A percentile compares a stretch with the other conserved stretches of the same genome.
Conservation (phyloP, 2,113 vertebrate genomes). For the Macroglossus sobrinus region DNA sequence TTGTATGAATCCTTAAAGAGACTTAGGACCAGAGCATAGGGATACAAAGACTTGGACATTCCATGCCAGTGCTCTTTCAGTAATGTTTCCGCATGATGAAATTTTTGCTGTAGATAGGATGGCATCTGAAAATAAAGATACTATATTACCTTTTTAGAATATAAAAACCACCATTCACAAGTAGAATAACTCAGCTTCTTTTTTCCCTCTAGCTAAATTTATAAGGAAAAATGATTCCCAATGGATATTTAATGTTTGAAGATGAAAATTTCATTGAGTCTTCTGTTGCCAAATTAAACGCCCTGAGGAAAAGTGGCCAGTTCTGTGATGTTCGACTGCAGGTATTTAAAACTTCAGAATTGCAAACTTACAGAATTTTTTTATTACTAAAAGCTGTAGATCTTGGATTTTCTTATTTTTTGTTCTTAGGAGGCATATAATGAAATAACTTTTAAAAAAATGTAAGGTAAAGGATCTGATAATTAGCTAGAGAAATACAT, state of each 20-base stretch:
- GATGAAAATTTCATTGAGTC: constrained; percentile 98
- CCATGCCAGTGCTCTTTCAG: not conserved
- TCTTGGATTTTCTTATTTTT: not conserved
- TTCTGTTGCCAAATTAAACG: constrained; percentile 98
- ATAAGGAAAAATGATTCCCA: constrained; percentile 93
- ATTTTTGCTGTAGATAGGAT: not conserved
- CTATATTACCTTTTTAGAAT: not conserved
- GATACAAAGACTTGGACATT: not conserved
- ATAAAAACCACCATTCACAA: not conserved
- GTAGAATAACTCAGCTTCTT: constrained; percentile 6
- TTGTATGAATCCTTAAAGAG: not conserved
- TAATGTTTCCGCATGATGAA: not conserved
- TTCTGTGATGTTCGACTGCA: constrained; percentile 99
- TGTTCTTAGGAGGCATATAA: not conserved
- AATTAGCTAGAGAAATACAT: not conserved
- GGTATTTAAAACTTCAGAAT: constrained; percentile 82
- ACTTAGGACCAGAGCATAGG: not conserved
- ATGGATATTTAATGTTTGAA: constrained; percentile 98
- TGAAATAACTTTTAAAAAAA: constrained; percentile 35
- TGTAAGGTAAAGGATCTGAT: not conserved
- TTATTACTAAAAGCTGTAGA: not conserved
- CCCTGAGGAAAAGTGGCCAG: constrained; percentile 97
- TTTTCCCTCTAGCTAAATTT: constrained; percentile 67
- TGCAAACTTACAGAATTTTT: not conserved
- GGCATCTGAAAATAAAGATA: constrained; percentile 36